phyloP scores from a whole-genome alignment of 2,888 invertebrate species.

The Drosophila maculinotata region DNA sequence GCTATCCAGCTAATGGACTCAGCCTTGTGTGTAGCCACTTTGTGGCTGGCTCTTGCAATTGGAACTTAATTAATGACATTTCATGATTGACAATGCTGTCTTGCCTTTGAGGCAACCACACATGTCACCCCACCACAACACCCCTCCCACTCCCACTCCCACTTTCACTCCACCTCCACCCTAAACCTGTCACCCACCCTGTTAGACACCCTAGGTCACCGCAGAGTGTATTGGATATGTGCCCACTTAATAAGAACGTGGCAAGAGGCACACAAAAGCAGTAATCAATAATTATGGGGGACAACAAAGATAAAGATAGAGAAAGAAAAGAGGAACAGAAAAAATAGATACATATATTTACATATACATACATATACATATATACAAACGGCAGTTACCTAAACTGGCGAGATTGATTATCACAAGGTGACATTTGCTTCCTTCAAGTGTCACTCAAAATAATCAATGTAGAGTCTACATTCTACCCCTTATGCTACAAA shows the following conservation, averaged over 20 bases:
- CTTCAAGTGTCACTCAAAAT: too few species aligned
- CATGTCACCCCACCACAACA: neutral
- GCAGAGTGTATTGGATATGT: conserved; percentile 14
- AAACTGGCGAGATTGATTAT: neutral
- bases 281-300: conserved; percentile 58
- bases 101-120: conserved; percentile 27
- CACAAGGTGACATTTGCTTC: neutral
- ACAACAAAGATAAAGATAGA: conserved; percentile 11
- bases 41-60: conserved; percentile 35
- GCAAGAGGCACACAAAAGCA: conserved; percentile 36
- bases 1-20: conserved; percentile 28
- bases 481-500: neutral
- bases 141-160: neutral
- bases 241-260: conserved; percentile 40
- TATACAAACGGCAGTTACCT: neutral
- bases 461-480: too few species aligned
- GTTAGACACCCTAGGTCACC: neutral
- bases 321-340: conserved; percentile 4
- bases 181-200: neutral
- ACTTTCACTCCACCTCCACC: neutral
- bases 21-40: conserved; percentile 41
- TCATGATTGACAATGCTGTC: conserved; percentile 46
- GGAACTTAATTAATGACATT: conserved; percentile 53
- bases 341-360: neutral
- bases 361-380: conserved; percentile 2